Evolutionary conservation across 2,797 vertebrate species (phyloP).

Genomic region (Lophius americanus): DNA sequence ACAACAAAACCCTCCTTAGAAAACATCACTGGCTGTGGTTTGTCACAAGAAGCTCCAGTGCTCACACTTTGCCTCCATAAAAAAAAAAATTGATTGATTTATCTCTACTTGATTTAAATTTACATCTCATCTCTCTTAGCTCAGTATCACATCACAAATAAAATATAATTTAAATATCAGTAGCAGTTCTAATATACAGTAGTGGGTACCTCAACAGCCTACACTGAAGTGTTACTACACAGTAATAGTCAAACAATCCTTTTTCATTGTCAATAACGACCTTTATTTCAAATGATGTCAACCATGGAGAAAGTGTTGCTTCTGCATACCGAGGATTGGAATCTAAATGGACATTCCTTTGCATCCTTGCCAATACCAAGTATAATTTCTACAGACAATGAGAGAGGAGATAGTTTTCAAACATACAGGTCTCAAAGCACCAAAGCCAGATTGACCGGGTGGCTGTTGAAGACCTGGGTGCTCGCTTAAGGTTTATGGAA

Average conservation of each 20-base stretch:
- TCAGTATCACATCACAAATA: not conserved
- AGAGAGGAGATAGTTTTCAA: no score
- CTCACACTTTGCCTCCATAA: no score
- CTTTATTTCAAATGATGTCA: not conserved
- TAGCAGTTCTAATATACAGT: not conserved
- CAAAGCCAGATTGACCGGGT: slow-evolving; percentile 14
- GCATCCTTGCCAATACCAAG: no score
- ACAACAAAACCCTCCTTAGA: not conserved
- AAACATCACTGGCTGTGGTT: not conserved
- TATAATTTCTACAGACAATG: no score
- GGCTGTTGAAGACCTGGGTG: slow-evolving; percentile 28
- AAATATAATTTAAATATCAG: no score
- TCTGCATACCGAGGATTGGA: not conserved
- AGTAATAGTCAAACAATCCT: not conserved
- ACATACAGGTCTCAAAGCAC: not conserved
- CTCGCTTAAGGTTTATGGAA: slow-evolving; percentile 30
- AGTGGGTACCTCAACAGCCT: not conserved
- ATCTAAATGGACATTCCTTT: slow-evolving; percentile 24
- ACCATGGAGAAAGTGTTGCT: not conserved
- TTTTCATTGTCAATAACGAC: not conserved
- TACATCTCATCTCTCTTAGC: not conserved
- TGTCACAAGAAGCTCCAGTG: no score
- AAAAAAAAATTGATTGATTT: not conserved
- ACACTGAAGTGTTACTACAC: not conserved
- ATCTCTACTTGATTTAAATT: not conserved